Conservation (phyloP, 2,113 vertebrate species). For the Macrotis lagotis region DNA sequence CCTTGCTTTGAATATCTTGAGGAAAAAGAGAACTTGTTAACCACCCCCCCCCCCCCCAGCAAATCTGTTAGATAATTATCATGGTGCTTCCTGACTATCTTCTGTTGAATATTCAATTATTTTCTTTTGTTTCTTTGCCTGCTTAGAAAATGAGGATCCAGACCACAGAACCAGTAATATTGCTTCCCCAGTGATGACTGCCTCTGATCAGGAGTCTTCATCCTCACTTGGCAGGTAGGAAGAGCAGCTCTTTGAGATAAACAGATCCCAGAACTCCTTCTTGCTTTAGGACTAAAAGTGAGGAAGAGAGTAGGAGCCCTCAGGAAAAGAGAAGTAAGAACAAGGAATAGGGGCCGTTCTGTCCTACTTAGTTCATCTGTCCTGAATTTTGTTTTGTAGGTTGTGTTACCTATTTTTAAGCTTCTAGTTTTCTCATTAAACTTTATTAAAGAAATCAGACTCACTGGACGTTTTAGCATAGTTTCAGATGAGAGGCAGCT, state of each 20-base stretch:
- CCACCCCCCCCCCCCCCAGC: background rate
- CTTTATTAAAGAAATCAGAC: background rate
- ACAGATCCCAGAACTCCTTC: background rate
- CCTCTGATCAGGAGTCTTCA: conserved; percentile 56
- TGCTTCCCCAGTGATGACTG: conserved; percentile 30
- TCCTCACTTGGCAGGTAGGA: conserved; percentile 80
- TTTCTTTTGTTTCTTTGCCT: conserved; percentile 43
- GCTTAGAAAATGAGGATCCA: conserved; percentile 82
- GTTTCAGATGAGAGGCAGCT: background rate
- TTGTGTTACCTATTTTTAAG: conserved; percentile 13
- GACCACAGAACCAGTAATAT: conserved; percentile 56
- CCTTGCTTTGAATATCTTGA: conserved; percentile 43
- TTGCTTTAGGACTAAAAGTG: conserved; percentile 9
- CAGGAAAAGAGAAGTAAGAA: background rate
- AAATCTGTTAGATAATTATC: conserved; percentile 20
- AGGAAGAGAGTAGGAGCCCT: background rate
- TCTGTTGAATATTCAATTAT: conserved; percentile 41
- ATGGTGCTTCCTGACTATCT: conserved; percentile 1
- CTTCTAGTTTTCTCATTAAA: conserved; percentile 17
- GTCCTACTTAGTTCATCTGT: background rate
- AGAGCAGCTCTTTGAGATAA: conserved; percentile 32
- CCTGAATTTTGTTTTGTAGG: background rate
- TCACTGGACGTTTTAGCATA: background rate
- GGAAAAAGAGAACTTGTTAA: conserved; percentile 44
- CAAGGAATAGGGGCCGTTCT: background rate